These are phyloP conservation scores for Thelaira solivaga DNA, from an alignment of 2,888 invertebrate genomes.

Conservation along the genomic window DNA sequence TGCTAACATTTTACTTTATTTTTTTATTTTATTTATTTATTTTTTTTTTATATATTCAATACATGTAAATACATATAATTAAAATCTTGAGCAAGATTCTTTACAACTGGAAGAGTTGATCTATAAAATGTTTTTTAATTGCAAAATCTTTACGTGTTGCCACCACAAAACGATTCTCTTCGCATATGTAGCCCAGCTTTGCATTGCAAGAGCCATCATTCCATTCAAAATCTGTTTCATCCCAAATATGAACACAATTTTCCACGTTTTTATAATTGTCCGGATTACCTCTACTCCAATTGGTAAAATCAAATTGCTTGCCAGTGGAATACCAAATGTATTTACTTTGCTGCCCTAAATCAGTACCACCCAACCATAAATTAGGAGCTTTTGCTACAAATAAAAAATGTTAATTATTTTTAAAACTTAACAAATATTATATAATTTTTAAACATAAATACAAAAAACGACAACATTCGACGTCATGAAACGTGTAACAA, in stretches of 20 bases:
- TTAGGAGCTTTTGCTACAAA: constrained; percentile 29
- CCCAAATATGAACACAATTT: constrained; percentile 44
- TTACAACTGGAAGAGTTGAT: constrained; percentile 32
- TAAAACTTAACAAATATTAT: no score
- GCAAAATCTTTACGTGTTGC: constrained; percentile 27
- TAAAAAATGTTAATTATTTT: no score
- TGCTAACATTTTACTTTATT: no score
- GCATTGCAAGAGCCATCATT: constrained; percentile 23
- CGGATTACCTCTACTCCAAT: constrained; percentile 46
- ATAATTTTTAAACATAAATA: no score
- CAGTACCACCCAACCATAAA: constrained; percentile 50
- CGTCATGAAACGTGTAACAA: no score
- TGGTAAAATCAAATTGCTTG: constrained; percentile 35
- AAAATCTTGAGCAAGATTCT: not conserved
- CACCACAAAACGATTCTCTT: constrained; percentile 46
- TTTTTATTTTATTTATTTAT: no score
- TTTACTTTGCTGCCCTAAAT: constrained; percentile 26
- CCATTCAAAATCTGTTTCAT: constrained; percentile 42
- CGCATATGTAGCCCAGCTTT: constrained; percentile 47
- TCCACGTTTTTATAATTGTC: constrained; percentile 31
- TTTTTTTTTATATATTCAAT: no score
- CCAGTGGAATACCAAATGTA: constrained; percentile 44
- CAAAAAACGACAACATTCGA: no score
- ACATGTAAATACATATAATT: no score
- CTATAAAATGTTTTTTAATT: constrained; percentile 45